Base-by-base conservation (phyloP, 2,113 vertebrate species). In the Nanorana parkeri region DNA sequence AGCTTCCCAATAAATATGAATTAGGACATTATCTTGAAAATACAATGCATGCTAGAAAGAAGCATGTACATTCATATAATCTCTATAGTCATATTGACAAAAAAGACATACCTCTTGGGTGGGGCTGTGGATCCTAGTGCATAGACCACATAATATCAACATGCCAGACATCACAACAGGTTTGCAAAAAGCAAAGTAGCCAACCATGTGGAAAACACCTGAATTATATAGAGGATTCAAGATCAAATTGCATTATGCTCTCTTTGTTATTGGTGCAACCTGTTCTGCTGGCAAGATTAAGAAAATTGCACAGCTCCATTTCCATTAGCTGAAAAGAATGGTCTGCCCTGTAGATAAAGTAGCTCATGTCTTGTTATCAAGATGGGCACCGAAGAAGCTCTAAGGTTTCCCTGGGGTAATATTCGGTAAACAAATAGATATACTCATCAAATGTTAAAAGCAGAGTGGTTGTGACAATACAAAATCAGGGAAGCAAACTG, bases 271-370 rank as follows among this genome's bases (percentile, higher is more conserved):
- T 75, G 64, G 61, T 10, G n/a, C 26, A 56, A 24, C 61, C 28
- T 52, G 29, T 64, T 66, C 61, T 15, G 13, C 58, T 13, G 21
- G n/a, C n/a, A 36, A 65, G 23, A 15, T 36, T 64, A 56, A 64
- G 80, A 36, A 24, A 56, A 75, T 56, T 55, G 29, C 28, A 58
- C 61, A 82, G 74, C 74, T 82, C 55, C 29, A 58, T 82, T 74
- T 58, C 80, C 68, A 75, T 82, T 82, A 74, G 69, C 61, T 51
- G 69, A 41, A 28, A 82, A 32, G 47, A 4, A 52, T 29, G 58
- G 15, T 16, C 21, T 60, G 68, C 74, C 61, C 41, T 74, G 51
- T 15, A 56, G 80, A 82, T 75, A 73, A 71, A 66, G 55, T 29
- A 67, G 69, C 29, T 74, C 64, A 23, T 75, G 58, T 81, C 58